Conservation (phyloP, 2,888 invertebrate species). For the Stenodema calcarata region DNA sequence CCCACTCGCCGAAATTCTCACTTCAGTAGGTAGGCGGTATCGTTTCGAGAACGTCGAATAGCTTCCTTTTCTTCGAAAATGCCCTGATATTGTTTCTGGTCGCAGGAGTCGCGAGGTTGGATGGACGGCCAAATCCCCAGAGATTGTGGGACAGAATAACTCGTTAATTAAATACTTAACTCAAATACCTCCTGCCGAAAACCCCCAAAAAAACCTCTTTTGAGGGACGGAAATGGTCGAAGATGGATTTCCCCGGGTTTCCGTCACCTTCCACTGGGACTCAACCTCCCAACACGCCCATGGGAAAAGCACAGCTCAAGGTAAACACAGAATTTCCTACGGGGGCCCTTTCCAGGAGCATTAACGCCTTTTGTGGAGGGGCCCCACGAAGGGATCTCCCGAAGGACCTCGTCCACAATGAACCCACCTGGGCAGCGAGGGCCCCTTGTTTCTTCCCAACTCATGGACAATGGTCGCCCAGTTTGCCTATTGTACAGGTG, state of each 20-base stretch:
- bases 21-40: no score
- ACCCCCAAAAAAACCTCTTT: background rate
- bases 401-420: background rate
- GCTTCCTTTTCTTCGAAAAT: no score
- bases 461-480: constrained; percentile 25
- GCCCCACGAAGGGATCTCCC: background rate
- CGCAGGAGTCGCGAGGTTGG: no score
- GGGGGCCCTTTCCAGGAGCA: background rate
- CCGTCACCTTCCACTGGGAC: background rate
- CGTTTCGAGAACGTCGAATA: no score
- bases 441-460: constrained; percentile 30
- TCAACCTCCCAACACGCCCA: background rate
- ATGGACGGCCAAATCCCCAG: no score
- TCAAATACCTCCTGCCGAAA: background rate
- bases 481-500: constrained; percentile 45
- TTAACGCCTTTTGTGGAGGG: constrained; percentile 1
- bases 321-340: constrained; percentile 4
- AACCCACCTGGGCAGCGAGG: constrained; percentile 29
- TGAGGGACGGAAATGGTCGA: no score
- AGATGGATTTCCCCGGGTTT: background rate
- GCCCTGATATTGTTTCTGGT: no score
- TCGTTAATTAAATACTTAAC: background rate
- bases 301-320: constrained; percentile 1
- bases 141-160: background rate
- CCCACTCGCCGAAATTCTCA: no score